Conservation (phyloP, 1,140 invertebrate genomes). For the Geopemphigus sp. region DNA sequence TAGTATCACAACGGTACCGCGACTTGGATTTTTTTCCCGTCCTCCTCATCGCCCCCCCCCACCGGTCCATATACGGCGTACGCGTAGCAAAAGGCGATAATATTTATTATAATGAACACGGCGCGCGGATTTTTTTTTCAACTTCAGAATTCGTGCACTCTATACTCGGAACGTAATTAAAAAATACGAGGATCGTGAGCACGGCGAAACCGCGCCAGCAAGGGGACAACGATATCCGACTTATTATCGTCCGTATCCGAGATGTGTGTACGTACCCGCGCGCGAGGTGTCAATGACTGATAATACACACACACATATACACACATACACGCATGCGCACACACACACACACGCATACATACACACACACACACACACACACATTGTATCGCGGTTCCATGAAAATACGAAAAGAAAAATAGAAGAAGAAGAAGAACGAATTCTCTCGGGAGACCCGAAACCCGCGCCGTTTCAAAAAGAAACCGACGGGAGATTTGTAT, state of each 20-base stretch:
- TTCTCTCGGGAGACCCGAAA: conserved; percentile 22
- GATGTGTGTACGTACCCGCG: neutral
- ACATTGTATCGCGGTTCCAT: neutral
- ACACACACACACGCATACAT: neutral
- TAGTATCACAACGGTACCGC: neutral
- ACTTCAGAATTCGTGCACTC: conserved; percentile 19
- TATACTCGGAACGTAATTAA: conserved; percentile 12
- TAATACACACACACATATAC: neutral
- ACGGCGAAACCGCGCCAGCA: neutral
- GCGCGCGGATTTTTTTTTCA: neutral
- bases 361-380: neutral
- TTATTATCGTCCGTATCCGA: neutral
- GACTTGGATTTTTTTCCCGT: neutral
- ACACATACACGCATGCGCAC: neutral
- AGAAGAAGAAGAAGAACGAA: conserved; percentile 21
- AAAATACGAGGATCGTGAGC: conserved; percentile 10
- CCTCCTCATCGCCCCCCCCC: no score
- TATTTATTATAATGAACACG: neutral
- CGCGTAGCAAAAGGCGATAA: neutral
- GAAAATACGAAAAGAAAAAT: conserved; percentile 20
- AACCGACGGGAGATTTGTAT: conserved; percentile 48
- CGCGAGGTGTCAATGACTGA: conserved; percentile 46
- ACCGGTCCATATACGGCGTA: neutral
- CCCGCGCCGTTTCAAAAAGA: conserved; percentile 18
- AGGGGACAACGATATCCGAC: neutral